Percentiles rank a stretch among this genome's conserved stretches.
Conservation (phyloP, 2,797 vertebrate species). For the Balearica regulorum region DNA sequence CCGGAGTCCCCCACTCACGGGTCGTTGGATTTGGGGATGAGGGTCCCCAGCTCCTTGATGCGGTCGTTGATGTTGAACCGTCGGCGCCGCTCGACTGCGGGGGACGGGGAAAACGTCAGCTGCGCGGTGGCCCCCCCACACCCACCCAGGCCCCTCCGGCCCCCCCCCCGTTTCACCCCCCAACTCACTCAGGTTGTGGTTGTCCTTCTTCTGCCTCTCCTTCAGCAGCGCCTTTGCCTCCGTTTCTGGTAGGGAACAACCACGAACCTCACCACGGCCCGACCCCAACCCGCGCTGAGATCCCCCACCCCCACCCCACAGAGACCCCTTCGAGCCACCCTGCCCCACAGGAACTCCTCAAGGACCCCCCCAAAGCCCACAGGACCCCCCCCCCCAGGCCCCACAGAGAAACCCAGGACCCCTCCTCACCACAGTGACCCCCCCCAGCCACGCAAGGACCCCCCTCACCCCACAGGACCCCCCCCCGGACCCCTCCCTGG, state of each 20-base stretch:
- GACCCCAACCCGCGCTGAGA: not conserved
- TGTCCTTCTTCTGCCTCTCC: slow-evolving; percentile 91
- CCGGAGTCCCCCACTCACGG: not conserved
- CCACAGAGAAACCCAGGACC: not conserved
- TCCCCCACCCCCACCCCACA: too few species aligned
- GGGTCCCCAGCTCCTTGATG: not conserved
- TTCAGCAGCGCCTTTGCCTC: slow-evolving; percentile 84
- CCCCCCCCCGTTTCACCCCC: not conserved
- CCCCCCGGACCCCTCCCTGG: not conserved
- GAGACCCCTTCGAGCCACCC: not conserved
- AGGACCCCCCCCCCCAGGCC: not conserved
- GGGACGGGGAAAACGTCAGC: not conserved
- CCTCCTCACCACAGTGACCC: not conserved
- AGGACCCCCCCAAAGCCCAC: not conserved
- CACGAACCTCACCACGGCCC: rapidly evolving
- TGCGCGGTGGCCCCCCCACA: not conserved
- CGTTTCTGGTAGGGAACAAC: slow-evolving; percentile 24
- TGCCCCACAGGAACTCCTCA: not conserved
- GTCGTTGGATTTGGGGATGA: not conserved
- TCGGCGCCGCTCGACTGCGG: not conserved
- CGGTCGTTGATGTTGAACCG: not conserved
- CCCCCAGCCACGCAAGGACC: not conserved
- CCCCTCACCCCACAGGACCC: too few species aligned
- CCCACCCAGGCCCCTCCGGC: not conserved
- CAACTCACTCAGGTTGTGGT: slow-evolving; percentile 87